Percentiles rank a stretch among this genome's conserved stretches.
phyloP scores from a whole-genome alignment of 2,797 vertebrate species.

The Pitangus sulphuratus region DNA sequence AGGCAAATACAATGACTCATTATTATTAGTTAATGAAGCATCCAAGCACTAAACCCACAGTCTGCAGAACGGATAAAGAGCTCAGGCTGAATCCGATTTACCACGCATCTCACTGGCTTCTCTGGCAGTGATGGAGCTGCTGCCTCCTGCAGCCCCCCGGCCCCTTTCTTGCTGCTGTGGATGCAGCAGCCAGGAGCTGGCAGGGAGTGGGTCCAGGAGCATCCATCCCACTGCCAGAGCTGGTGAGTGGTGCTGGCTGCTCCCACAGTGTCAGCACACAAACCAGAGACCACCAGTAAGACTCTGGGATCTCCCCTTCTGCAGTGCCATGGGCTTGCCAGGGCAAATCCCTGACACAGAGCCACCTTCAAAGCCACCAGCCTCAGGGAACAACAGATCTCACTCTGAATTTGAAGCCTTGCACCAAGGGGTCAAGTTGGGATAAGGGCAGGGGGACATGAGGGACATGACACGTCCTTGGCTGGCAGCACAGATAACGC shows the following conservation, averaged over 20 bases:
- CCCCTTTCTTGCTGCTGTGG: rapidly evolving
- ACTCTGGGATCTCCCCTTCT: not conserved
- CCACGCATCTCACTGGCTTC: not conserved
- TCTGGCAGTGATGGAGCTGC: not conserved
- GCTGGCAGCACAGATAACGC: not conserved
- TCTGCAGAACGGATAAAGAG: conserved; percentile 49
- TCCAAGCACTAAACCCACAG: conserved; percentile 71
- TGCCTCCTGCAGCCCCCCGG: rapidly evolving
- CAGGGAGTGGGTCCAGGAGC: not conserved
- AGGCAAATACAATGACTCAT: conserved; percentile 75
- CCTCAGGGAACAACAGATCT: not conserved
- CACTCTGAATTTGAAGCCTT: not conserved
- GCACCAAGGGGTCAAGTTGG: not conserved
- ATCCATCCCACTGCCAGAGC: not conserved
- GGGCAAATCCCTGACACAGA: not conserved
- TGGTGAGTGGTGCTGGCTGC: rapidly evolving
- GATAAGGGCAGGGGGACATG: not conserved
- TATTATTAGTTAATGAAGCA: conserved; percentile 79
- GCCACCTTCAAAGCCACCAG: not conserved
- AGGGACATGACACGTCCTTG: not conserved
- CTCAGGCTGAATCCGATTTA: conserved; percentile 23
- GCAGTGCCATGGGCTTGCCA: not conserved
- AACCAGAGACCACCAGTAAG: not conserved
- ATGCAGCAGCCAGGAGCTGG: not conserved
- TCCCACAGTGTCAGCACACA: rapidly evolving